Conservation (phyloP, 2,113 vertebrate genomes). For the Australoheros scitulus region DNA sequence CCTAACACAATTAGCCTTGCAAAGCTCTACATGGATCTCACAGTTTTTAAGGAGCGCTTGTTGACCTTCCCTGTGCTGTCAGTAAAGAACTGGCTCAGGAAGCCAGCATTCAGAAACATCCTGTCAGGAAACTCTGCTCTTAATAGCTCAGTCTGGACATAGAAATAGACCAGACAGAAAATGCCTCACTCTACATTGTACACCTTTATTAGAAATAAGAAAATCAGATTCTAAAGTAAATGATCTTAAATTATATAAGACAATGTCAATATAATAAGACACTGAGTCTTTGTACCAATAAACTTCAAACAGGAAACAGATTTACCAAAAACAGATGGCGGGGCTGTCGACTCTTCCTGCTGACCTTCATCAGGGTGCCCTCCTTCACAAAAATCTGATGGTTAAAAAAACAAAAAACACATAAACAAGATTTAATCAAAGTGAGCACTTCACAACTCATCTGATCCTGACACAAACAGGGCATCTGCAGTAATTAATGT, state of each 20-base stretch:
- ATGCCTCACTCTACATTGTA: conserved; percentile 26
- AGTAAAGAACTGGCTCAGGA: conserved; percentile 78
- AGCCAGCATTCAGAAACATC: conserved; percentile 84
- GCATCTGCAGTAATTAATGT: conserved; percentile 9
- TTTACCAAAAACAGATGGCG: conserved; percentile 96
- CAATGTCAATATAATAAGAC: neutral
- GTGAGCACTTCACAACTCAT: conserved; percentile 1
- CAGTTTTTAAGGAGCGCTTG: conserved; percentile 9
- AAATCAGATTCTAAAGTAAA: neutral
- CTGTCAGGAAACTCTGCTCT: conserved; percentile 82
- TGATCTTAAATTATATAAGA: neutral
- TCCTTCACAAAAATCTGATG: conserved; percentile 94
- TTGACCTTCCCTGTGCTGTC: conserved; percentile 75
- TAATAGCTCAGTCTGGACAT: conserved; percentile 71
- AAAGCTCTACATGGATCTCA: neutral
- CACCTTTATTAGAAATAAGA: neutral
- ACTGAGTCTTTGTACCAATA: neutral
- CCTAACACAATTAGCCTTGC: neutral
- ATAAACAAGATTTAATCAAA: conserved; percentile 17
- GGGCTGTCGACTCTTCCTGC: conserved; percentile 87
- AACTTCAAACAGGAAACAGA: conserved; percentile 32
- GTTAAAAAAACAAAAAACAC: neutral
- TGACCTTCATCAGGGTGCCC: conserved; percentile 94
- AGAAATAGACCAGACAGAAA: conserved; percentile 44
- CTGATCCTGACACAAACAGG: conserved; percentile 9